phyloP scores from a whole-genome alignment of 2,797 vertebrate species.

The Semaprochilodus insignis region DNA sequence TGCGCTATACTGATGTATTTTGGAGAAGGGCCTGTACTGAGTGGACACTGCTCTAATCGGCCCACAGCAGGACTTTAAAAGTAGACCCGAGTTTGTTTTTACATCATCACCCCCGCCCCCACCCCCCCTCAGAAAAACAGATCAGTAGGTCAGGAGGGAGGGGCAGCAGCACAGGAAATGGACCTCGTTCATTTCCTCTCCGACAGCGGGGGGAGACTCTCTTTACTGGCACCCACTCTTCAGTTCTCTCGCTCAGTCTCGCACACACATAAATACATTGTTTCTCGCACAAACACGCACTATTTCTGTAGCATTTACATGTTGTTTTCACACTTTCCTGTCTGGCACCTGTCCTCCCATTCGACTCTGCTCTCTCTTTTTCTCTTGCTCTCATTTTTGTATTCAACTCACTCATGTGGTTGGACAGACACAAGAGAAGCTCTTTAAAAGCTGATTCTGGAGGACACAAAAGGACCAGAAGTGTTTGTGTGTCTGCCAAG shows the following conservation, averaged over 20 bases:
- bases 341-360: conserved; percentile 40
- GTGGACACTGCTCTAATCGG: background rate
- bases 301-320: background rate
- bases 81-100: conserved; percentile 39
- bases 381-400: conserved; percentile 2
- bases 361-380: conserved; percentile 20
- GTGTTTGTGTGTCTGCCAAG: conserved; percentile 15
- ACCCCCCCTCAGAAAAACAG: conserved; percentile 67
- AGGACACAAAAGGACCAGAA: conserved; percentile 4
- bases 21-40: background rate
- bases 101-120: conserved; percentile 24
- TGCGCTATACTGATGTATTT: background rate
- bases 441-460: conserved; percentile 44
- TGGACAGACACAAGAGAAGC: conserved; percentile 21
- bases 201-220: conserved; percentile 55
- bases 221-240: background rate
- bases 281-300: background rate
- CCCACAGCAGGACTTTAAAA: background rate
- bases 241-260: background rate
- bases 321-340: background rate
- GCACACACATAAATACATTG: background rate
- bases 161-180: conserved; percentile 52
- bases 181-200: conserved; percentile 68
- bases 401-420: conserved; percentile 38
- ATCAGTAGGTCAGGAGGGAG: conserved; percentile 62